Conservation (phyloP, 2,113 vertebrate species). For the Onychostoma macrolepis region DNA sequence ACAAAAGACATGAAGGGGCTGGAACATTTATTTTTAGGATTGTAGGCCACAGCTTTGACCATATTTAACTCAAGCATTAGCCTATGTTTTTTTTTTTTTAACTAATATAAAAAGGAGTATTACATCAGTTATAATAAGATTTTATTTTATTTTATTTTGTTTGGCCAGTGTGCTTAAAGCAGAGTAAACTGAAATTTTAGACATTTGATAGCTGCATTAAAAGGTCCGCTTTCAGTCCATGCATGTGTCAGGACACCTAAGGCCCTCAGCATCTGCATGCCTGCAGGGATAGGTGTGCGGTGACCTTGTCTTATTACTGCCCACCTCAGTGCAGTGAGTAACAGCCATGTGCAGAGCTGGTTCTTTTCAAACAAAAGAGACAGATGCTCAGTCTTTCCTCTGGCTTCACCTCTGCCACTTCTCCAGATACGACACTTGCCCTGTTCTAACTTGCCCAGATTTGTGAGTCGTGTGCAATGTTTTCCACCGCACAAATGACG, state of each 20-base stretch:
- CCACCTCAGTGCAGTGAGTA: constrained; percentile 35
- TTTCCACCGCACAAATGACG: constrained; percentile 41
- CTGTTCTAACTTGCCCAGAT: constrained; percentile 47
- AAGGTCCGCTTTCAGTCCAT: background rate
- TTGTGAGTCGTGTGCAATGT: constrained; percentile 38
- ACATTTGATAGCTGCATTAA: background rate
- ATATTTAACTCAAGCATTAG: background rate
- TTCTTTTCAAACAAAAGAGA: constrained; percentile 38
- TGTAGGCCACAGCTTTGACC: background rate
- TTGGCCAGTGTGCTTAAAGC: background rate
- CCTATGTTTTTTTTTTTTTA: background rate
- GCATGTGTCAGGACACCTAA: background rate
- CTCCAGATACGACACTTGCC: background rate
- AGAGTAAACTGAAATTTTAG: background rate
- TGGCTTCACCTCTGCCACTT: background rate
- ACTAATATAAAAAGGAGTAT: background rate
- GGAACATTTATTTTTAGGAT: no score
- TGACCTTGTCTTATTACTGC: constrained; percentile 37
- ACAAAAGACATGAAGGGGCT: no score
- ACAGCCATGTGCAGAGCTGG: constrained; percentile 26
- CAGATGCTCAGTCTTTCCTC: background rate
- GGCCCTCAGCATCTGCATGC: constrained; percentile 35
- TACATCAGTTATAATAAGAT: background rate
- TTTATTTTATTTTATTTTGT: background rate
- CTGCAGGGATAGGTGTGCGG: constrained; percentile 37